Evolutionary conservation across 1,140 invertebrate species (phyloP).

Genomic region (Ceratina australensis): DNA sequence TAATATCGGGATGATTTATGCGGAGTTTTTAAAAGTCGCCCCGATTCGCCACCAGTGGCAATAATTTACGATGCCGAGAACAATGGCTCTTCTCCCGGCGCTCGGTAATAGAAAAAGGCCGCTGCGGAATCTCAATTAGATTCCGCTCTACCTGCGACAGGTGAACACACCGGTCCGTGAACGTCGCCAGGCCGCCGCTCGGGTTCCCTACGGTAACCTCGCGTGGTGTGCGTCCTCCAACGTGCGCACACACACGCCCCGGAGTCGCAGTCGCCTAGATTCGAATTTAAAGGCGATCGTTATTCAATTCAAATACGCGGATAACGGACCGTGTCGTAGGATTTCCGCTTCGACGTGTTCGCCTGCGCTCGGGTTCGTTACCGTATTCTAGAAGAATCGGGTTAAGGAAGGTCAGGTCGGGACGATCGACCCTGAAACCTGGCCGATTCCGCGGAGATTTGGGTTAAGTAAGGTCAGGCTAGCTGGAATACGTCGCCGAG

Average conservation of each 20-base stretch:
- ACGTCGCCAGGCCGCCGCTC: constrained; percentile 26
- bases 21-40: constrained; percentile 17
- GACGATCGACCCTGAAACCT: constrained; percentile 35
- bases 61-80: constrained; percentile 52
- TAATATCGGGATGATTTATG: constrained; percentile 32
- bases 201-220: neutral
- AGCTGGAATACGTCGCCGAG: constrained; percentile 13
- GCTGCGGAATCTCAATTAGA: constrained; percentile 51
- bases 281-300: constrained; percentile 65
- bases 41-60: constrained; percentile 14
- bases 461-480: constrained; percentile 48
- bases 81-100: constrained; percentile 44
- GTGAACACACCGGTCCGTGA: constrained; percentile 46
- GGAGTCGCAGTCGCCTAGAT: constrained; percentile 51
- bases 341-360: constrained; percentile 54
- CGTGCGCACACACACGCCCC: neutral
- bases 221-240: neutral
- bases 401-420: constrained; percentile 63
- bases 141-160: constrained; percentile 51
- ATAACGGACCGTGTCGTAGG: constrained; percentile 55
- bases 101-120: constrained; percentile 40
- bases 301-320: constrained; percentile 62
- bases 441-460: constrained; percentile 36
- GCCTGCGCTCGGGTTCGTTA: constrained; percentile 44
- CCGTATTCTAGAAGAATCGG: constrained; percentile 57